Percentiles rank a stretch among this genome's conserved stretches.
phyloP scores from a whole-genome alignment of 1,140 invertebrate genomes.

The Drosophila baimaii region DNA sequence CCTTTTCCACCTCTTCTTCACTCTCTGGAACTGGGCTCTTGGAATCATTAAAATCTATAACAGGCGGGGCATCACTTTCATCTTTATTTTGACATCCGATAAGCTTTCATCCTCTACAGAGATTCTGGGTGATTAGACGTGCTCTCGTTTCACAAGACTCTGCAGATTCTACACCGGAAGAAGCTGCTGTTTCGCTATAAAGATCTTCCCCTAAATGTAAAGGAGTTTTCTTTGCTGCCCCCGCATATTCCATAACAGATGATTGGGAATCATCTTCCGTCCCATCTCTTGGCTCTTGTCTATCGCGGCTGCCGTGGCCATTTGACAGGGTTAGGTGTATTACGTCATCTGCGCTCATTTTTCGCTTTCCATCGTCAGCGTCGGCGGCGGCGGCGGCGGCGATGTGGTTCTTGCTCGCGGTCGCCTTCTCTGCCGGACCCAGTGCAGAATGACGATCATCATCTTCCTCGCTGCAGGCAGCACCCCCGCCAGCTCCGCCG shows the following conservation, averaged over 20 bases:
- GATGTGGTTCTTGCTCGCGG: slow-evolving; percentile 15
- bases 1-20: not conserved
- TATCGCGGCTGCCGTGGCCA: slow-evolving; percentile 21
- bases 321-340: slow-evolving; percentile 41
- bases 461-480: slow-evolving; percentile 56
- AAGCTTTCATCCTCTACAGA: not conserved
- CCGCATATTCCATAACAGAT: not conserved
- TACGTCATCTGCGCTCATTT: slow-evolving; percentile 33
- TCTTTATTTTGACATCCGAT: not conserved
- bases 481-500: slow-evolving; percentile 5
- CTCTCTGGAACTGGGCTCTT: slow-evolving; percentile 11
- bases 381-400: not conserved
- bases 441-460: slow-evolving; percentile 53
- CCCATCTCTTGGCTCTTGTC: not conserved
- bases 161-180: not conserved
- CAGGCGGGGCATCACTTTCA: slow-evolving; percentile 1
- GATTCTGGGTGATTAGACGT: not conserved
- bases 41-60: slow-evolving; percentile 23
- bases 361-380: slow-evolving; percentile 6
- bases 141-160: not conserved
- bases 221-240: slow-evolving; percentile 2
- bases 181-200: not conserved
- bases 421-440: slow-evolving; percentile 36
- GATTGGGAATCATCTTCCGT: not conserved
- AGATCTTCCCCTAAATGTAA: not conserved